These are phyloP conservation scores for Phylloscopus collybita DNA, from an alignment of 2,797 vertebrate genomes.

Conservation along the genomic window DNA sequence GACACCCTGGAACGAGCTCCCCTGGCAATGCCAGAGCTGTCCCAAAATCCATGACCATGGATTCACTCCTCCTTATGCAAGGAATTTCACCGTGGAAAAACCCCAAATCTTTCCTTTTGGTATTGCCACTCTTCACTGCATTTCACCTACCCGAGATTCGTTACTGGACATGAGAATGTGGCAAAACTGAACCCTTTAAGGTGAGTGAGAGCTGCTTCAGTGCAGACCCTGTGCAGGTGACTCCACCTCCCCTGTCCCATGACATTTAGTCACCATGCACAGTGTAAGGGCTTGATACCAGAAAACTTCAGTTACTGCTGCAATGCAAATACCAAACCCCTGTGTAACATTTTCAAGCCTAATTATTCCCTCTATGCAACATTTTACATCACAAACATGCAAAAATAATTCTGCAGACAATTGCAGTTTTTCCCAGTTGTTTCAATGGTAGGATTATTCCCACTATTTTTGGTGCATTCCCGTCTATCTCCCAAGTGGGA, in stretches of 20 bases:
- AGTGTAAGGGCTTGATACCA: background rate
- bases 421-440: background rate
- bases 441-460: background rate
- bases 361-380: background rate
- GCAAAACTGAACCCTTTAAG: background rate
- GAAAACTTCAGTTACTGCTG: background rate
- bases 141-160: background rate
- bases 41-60: background rate
- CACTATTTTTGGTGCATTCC: conserved; percentile 14
- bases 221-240: background rate
- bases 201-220: background rate
- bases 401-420: conserved; percentile 36
- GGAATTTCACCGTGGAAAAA: background rate
- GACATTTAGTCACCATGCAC: background rate
- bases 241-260: background rate
- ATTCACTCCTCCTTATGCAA: rapidly evolving
- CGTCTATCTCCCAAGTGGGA: background rate
- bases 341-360: background rate
- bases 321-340: background rate
- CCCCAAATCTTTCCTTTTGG: background rate
- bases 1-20: background rate
- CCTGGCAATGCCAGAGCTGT: background rate
- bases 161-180: background rate
- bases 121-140: background rate
- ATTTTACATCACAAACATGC: background rate